Percentiles rank a stretch among this genome's conserved stretches.
Conservation (phyloP, 2,113 vertebrate species). For the Empidonax alnorum region DNA sequence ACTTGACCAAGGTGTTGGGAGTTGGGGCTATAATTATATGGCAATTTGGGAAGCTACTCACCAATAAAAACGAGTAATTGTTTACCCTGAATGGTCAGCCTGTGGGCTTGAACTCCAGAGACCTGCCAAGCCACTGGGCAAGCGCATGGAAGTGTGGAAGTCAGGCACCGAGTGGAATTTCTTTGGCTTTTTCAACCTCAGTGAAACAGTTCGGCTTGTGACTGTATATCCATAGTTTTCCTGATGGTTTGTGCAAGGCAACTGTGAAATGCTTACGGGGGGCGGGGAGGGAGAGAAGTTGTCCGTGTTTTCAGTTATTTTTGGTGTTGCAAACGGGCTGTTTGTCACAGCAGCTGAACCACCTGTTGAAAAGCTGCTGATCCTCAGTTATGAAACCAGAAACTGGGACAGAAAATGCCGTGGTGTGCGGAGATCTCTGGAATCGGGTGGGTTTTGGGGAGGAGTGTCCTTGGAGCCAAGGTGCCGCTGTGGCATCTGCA, state of each 20-base stretch:
- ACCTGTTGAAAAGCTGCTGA: background rate
- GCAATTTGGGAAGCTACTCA: background rate
- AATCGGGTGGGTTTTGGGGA: background rate
- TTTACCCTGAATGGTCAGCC: background rate
- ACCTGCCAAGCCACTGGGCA: background rate
- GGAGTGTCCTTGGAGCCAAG: background rate
- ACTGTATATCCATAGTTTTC: background rate
- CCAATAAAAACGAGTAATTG: background rate
- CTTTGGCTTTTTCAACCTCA: background rate
- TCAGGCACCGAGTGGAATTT: rapidly evolving
- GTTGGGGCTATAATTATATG: background rate
- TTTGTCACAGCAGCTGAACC: background rate
- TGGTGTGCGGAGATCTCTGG: background rate
- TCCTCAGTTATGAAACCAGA: background rate
- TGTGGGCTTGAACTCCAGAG: background rate
- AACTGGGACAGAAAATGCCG: background rate
- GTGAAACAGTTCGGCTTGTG: background rate
- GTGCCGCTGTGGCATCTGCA: background rate
- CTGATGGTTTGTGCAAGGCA: too few species aligned
- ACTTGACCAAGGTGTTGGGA: background rate
- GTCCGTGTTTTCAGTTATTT: background rate
- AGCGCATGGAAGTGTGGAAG: background rate
- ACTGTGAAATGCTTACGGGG: background rate
- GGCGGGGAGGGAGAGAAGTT: background rate
- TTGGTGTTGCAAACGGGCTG: background rate